phyloP scores from a whole-genome alignment of 2,888 invertebrate genomes.

The Phlogophora meticulosa region DNA sequence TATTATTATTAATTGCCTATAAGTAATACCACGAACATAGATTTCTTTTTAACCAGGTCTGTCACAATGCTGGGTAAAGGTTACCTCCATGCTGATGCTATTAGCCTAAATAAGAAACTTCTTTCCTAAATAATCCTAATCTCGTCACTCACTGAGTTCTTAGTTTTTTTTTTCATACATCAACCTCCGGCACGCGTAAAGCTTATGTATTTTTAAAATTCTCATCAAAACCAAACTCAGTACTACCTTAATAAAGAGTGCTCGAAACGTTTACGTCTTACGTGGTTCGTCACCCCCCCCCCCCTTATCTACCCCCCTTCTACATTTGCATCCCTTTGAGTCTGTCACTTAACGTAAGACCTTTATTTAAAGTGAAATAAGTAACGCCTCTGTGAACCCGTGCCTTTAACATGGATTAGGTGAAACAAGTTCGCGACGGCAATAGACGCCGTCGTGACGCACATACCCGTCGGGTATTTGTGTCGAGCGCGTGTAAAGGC shows the following conservation, averaged over 20 bases:
- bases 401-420: slow-evolving; percentile 45
- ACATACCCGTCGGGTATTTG: slow-evolving; percentile 13
- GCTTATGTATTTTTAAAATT: slow-evolving; percentile 19
- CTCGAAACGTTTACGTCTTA: slow-evolving; percentile 39
- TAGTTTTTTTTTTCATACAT: no score
- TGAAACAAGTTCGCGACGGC: slow-evolving; percentile 31
- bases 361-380: slow-evolving; percentile 65
- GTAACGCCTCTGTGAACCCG: slow-evolving; percentile 51
- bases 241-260: slow-evolving; percentile 27
- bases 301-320: background rate
- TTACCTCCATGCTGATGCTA: no score
- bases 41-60: no score
- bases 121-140: no score
- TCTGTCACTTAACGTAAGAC: slow-evolving; percentile 48
- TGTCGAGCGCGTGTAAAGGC: slow-evolving; percentile 13
- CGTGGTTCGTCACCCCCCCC: slow-evolving; percentile 1
- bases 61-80: no score
- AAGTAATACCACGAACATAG: no score
- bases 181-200: no score
- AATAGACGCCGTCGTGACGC: slow-evolving; percentile 34
- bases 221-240: slow-evolving; percentile 20
- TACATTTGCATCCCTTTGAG: slow-evolving; percentile 64
- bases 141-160: no score
- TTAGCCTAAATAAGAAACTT: no score
- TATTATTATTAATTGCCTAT: no score